Conservation (phyloP, 2,888 invertebrate species). For the Graphium colonna region DNA sequence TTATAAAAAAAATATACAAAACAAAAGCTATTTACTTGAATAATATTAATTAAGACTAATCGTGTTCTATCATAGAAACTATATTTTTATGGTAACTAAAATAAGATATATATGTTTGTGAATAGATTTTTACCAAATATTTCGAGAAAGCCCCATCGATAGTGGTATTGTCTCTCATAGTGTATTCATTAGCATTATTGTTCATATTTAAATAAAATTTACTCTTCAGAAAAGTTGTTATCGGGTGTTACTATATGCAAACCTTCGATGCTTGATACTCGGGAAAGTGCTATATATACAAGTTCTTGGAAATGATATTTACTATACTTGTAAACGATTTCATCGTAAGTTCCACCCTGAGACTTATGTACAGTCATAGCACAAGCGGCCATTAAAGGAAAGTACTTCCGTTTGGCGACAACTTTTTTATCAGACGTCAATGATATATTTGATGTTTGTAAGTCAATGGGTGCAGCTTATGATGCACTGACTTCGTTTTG, state of each 20-base stretch:
- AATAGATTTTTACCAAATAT: slow-evolving; percentile 23
- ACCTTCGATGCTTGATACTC: too few species aligned
- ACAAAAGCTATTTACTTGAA: too few species aligned
- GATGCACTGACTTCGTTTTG: slow-evolving; percentile 15
- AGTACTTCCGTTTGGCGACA: slow-evolving; percentile 25
- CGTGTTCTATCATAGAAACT: not conserved
- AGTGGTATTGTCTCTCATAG: slow-evolving; percentile 29
- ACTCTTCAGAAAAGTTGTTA: slow-evolving; percentile 27
- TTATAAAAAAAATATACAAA: too few species aligned
- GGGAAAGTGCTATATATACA: slow-evolving; percentile 19
- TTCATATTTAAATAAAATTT: slow-evolving; percentile 30
- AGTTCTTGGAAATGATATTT: slow-evolving; percentile 23
- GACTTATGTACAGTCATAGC: slow-evolving; percentile 25
- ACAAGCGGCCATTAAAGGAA: slow-evolving; percentile 27
- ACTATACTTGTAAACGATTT: slow-evolving; percentile 26
- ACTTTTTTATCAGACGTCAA: not conserved
- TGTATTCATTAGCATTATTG: slow-evolving; percentile 26
- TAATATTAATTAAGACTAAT: too few species aligned
- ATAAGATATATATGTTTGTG: slow-evolving; percentile 27
- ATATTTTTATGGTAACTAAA: slow-evolving; percentile 22
- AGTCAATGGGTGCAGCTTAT: not conserved
- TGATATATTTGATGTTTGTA: not conserved
- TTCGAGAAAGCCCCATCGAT: slow-evolving; percentile 26
- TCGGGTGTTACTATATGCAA: too few species aligned
- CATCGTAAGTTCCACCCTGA: slow-evolving; percentile 28